Conservation (phyloP, 2,113 vertebrate species). For the Puntigrus tetrazona region DNA sequence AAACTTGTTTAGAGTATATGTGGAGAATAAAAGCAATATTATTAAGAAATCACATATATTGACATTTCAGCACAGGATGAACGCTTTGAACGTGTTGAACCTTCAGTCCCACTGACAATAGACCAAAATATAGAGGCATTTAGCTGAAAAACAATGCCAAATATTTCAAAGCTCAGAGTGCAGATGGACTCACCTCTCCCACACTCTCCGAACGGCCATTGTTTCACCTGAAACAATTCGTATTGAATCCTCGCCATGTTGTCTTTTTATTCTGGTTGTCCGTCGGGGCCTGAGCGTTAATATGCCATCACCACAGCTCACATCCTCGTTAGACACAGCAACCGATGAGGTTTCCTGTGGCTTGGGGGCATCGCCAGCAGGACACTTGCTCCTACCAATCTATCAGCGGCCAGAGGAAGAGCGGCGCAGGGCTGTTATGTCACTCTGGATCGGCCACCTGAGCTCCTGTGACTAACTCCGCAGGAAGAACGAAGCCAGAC, state of each 20-base stretch:
- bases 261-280: constrained; percentile 66
- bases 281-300: constrained; percentile 75
- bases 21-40: no score
- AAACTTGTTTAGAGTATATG: background rate
- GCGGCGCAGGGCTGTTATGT: constrained; percentile 43
- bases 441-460: constrained; percentile 41
- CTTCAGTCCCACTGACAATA: constrained; percentile 21
- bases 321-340: constrained; percentile 76
- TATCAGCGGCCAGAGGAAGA: constrained; percentile 61
- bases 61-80: background rate
- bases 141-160: constrained; percentile 60
- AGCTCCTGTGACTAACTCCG: constrained; percentile 30
- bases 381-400: constrained; percentile 62
- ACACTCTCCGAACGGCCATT: constrained; percentile 70
- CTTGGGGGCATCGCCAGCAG: constrained; percentile 51
- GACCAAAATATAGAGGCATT: constrained; percentile 18
- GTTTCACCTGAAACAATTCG: constrained; percentile 74
- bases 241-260: constrained; percentile 74
- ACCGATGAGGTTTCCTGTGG: constrained; percentile 73
- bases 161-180: constrained; percentile 50
- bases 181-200: constrained; percentile 71
- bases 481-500: constrained; percentile 47
- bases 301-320: constrained; percentile 78
- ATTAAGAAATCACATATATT: background rate
- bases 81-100: background rate